phyloP scores from a whole-genome alignment of 2,888 invertebrate genomes.

The Ectemnius continuus region DNA sequence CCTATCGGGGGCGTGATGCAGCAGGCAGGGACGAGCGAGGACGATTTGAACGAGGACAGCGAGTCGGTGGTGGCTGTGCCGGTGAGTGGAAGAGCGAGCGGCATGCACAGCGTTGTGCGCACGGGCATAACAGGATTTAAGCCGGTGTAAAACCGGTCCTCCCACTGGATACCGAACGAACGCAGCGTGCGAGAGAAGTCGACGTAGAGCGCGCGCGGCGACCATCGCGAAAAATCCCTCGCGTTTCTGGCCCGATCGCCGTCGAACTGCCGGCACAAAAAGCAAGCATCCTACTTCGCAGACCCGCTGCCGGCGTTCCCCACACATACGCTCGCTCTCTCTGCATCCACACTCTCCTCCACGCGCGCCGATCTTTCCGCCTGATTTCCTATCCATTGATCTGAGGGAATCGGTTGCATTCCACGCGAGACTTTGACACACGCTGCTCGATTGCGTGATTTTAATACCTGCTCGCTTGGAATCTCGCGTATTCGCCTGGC shows the following conservation, averaged over 20 bases:
- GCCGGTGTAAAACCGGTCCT: conserved; percentile 67
- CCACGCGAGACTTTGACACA: conserved; percentile 42
- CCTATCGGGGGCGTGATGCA: conserved; percentile 14
- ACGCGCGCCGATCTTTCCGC: not conserved
- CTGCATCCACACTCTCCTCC: not conserved
- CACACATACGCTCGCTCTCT: not conserved
- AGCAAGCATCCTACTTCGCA: conserved; percentile 1
- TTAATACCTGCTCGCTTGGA: conserved; percentile 16
- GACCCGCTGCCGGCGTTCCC: too few relatives aligned
- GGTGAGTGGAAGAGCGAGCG: conserved; percentile 6
- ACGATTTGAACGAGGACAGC: not conserved
- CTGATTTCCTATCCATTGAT: conserved; percentile 13
- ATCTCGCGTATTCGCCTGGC: not conserved
- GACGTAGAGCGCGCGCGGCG: conserved; percentile 1
- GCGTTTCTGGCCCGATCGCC: conserved; percentile 42
- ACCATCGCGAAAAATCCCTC: conserved; percentile 60
- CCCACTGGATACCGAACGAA: conserved; percentile 55
- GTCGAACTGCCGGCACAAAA: conserved; percentile 41
- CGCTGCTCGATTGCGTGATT: conserved; percentile 36
- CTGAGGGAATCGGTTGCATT: conserved; percentile 36
- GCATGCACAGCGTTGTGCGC: conserved; percentile 43
- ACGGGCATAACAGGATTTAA: conserved; percentile 64
- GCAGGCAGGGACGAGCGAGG: not conserved
- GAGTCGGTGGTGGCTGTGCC: too few relatives aligned
- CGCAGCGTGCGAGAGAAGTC: conserved; percentile 22